Evolutionary conservation across 2,797 vertebrate genomes (phyloP), one percentile per base, ranked within the genome.

Genomic region (Linurgus olivaceus): DNA sequence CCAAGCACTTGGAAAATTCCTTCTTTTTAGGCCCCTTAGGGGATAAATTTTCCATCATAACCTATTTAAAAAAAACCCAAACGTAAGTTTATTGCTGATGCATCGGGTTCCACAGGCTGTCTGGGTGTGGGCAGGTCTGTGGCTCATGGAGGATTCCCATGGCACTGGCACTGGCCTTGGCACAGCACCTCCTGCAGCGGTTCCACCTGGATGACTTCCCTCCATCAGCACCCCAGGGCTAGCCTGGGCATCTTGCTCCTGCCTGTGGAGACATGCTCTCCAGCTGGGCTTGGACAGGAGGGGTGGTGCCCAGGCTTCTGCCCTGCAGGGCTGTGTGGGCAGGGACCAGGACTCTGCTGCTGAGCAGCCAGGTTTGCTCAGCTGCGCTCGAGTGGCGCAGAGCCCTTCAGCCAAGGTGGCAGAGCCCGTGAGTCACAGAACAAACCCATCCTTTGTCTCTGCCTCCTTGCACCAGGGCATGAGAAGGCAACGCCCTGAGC

Each of bases 341-440:
- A 80, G 74, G 68, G 72, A 79, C 23, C 52, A 25, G 40, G 52
- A 94, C 96, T 86, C 85, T 96, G 75, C 73, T 3, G 3, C 55
- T 72, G 81, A 48, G 59, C 9, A 17, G 50, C n/a, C 21, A 21
- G 6, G 50, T 96, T 98, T 97, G 62, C 87, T 97, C 90, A 84
- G 85, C 54, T 90, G 65, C 31, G 48, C 97, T 95, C 8, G 33
- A 59, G 83, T 20, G 87, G 50, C n/a, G 47, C 59, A 2, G 80
- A 86, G 59, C 66, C 45, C 35, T 38, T 54, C 42, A 19, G 66
- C 61, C 91, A 59, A 87, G 82, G 28, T 5, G 54, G 54, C 12
- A 12, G 37, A 71, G 54, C 63, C 50, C 9, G 2, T 93, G 73
- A 87, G 57, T 68, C 89, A 94, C 35, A 71, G 84, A 78, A 82